Percentiles rank a stretch among this genome's conserved stretches.
These are phyloP conservation scores for Drosophila yakuba DNA, from an alignment of 1,140 invertebrate species.

Conservation along the genomic window DNA sequence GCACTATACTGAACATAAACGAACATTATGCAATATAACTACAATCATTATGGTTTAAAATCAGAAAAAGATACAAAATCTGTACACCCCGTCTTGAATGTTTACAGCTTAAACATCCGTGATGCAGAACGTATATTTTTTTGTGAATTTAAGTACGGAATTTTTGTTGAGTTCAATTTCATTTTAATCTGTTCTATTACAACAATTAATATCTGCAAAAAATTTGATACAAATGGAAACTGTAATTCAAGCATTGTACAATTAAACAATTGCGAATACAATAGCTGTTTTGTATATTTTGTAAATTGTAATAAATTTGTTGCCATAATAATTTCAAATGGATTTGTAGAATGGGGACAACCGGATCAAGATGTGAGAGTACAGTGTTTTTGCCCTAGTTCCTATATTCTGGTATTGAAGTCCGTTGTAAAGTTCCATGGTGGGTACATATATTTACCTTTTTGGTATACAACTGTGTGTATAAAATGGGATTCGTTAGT, in stretches of 20 bases:
- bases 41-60: not conserved
- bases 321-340: constrained; percentile 62
- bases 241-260: constrained; percentile 31
- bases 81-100: not conserved
- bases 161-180: constrained; percentile 13
- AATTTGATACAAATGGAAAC: not conserved
- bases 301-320: constrained; percentile 68
- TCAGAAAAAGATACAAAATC: not conserved
- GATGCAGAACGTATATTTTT: too few relatives aligned
- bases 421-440: constrained; percentile 7
- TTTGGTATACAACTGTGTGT: constrained; percentile 44
- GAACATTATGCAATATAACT: not conserved
- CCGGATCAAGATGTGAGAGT: constrained; percentile 4
- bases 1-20: not conserved
- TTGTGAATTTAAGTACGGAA: not conserved
- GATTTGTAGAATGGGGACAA: constrained; percentile 51
- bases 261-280: constrained; percentile 62
- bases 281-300: constrained; percentile 52
- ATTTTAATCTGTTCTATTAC: constrained; percentile 14
- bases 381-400: constrained; percentile 6
- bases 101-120: not conserved
- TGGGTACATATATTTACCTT: constrained; percentile 21
- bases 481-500: constrained; percentile 20
- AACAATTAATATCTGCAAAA: constrained; percentile 19
- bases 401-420: constrained; percentile 15